Base-by-base conservation (phyloP, 37 sponge, comb jelly and placozoan genomes). In the Axinella damicornis region DNA sequence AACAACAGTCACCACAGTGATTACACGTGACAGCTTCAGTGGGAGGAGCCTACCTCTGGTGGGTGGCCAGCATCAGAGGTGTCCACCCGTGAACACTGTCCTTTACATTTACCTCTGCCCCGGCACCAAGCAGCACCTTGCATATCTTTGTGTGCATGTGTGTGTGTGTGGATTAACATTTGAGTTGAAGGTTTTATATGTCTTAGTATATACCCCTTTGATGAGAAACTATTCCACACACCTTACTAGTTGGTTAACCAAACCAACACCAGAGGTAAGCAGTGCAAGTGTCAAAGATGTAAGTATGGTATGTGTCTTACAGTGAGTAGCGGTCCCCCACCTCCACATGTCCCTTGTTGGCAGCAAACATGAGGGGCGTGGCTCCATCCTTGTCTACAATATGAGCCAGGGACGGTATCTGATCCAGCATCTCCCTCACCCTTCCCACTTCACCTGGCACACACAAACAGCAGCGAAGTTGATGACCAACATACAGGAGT, bases 361-460 rank as follows among this genome's bases (percentile, higher is more conserved):
- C 84, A 39, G 96, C 94, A 57, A 75, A 76, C 93, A 95, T 95
- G 46, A 95, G 89, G 34, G 96, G 96, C 2, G 96, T 95, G 76
- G 87, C 94, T 21, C 96, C 96, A 66, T 95, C 90, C 53, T 80
- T 78, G 69, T 86, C 88, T 35, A 19, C 54, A 58, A 71, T 65
- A 36, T 52, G 46, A 1, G 71, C 91, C 32, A 79, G 53, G 18
- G 39, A 58, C 20, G 53, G n/a, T 31, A 73, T 34, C 36, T 37
- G 35, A 5, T 5, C 17, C 37, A 93, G 31, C 61, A 89, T 41
- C 0, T 77, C 78, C 35, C 34, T 18, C 0, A 92, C 68, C 53
- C 11, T 62, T 14, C 60, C 40, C 9, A 83, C 5, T 14, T 83
- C 53, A 21, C 92, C 91, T 89, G 76, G 0, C 14, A 22, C n/a